Percentiles rank a stretch among this genome's conserved stretches.
phyloP scores from a whole-genome alignment of 2,797 vertebrate genomes.

The Adelosebastes latens region DNA sequence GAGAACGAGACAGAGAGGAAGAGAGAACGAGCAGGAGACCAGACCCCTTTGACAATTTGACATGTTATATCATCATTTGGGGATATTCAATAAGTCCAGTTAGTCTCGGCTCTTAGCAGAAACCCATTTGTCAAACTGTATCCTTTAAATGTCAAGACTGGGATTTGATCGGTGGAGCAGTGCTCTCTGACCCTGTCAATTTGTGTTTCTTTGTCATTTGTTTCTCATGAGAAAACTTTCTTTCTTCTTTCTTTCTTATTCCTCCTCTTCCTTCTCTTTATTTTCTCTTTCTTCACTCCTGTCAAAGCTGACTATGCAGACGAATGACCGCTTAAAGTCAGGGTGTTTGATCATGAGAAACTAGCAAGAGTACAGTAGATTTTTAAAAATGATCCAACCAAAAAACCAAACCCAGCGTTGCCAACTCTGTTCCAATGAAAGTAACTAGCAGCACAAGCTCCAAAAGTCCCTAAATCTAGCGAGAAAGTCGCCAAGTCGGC shows the following conservation, averaged over 20 bases:
- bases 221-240: not conserved
- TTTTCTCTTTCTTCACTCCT: not conserved
- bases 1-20: not conserved
- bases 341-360: too few species aligned
- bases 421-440: too few species aligned
- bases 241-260: not conserved
- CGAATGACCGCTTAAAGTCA: not conserved
- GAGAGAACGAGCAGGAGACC: slow-evolving; percentile 8
- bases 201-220: slow-evolving; percentile 34
- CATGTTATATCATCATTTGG: slow-evolving; percentile 61
- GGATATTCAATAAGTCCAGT: slow-evolving; percentile 67
- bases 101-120: slow-evolving; percentile 37
- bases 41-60: slow-evolving; percentile 70
- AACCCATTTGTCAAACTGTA: slow-evolving; percentile 66
- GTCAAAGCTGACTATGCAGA: not conserved
- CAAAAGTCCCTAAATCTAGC: too few species aligned
- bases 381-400: too few species aligned
- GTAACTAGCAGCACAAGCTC: too few species aligned
- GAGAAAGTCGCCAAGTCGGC: too few species aligned
- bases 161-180: slow-evolving; percentile 43
- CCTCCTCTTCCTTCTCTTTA: not conserved
- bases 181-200: slow-evolving; percentile 36
- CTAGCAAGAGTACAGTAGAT: rapidly evolving
- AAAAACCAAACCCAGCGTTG: too few species aligned
- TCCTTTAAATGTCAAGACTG: slow-evolving; percentile 70